phyloP scores from a whole-genome alignment of 2,113 vertebrate species.

The Syngnathus typhle region DNA sequence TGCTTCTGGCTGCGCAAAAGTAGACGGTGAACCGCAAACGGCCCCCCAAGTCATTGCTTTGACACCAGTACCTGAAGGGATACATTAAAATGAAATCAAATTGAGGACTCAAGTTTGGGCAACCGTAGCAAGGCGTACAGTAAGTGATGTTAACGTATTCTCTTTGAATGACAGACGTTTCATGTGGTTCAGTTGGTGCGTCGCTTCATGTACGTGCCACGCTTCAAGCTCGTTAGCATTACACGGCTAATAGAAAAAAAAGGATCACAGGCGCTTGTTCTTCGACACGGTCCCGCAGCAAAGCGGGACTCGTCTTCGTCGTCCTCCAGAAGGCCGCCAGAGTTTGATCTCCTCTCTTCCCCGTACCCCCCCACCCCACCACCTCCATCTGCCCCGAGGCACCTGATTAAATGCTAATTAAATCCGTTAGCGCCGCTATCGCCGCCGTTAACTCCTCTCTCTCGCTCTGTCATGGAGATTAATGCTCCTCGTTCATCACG shows the following conservation, averaged over 20 bases:
- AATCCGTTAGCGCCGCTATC: constrained; percentile 72
- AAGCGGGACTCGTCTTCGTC: constrained; percentile 49
- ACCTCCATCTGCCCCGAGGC: constrained; percentile 66
- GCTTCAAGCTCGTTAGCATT: constrained; percentile 44
- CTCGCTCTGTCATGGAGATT: constrained; percentile 69
- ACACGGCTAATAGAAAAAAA: constrained; percentile 55
- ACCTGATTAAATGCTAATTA: constrained; percentile 76
- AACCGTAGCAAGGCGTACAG: background rate
- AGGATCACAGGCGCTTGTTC: constrained; percentile 64
- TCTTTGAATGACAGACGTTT: background rate
- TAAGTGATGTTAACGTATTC: background rate
- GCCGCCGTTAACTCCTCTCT: constrained; percentile 69
- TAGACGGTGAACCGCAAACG: too few species aligned
- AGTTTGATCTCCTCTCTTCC: constrained; percentile 66
- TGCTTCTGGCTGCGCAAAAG: too few species aligned
- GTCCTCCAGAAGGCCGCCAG: constrained; percentile 49
- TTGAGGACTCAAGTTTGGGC: background rate
- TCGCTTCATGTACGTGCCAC: constrained; percentile 8
- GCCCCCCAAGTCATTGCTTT: too few species aligned
- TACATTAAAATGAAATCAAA: too few species aligned
- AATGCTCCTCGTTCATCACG: constrained; percentile 73
- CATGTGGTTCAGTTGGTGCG: background rate
- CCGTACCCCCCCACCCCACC: constrained; percentile 27
- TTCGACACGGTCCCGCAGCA: constrained; percentile 55
- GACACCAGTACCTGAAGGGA: too few species aligned